Evolutionary conservation across 2,888 invertebrate species (phyloP).

Genomic region (Trachelus troglodyta): DNA sequence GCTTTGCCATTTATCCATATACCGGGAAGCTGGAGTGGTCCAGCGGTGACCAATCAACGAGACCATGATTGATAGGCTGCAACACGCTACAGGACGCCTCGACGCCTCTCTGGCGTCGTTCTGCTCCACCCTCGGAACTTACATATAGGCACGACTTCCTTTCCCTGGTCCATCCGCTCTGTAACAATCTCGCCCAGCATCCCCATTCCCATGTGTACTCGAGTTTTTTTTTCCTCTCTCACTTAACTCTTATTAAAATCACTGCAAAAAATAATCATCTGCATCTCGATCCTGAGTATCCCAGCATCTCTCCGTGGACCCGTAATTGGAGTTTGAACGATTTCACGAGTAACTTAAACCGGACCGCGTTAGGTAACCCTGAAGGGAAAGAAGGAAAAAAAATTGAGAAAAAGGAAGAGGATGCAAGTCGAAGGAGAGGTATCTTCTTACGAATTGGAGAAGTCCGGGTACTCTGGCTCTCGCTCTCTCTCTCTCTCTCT

Average conservation of each 20-base stretch:
- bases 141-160: not conserved
- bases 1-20: slow-evolving; percentile 6
- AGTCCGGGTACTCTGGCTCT: slow-evolving; percentile 15
- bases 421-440: slow-evolving; percentile 19
- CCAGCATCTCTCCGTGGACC: not conserved
- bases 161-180: not conserved
- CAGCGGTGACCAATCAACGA: slow-evolving; percentile 20
- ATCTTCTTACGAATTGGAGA: slow-evolving; percentile 41
- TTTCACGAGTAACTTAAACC: slow-evolving; percentile 3
- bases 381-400: not conserved
- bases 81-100: slow-evolving; percentile 19
- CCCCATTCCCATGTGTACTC: not conserved
- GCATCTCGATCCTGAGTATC: not conserved
- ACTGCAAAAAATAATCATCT: not conserved
- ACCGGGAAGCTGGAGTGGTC: slow-evolving; percentile 13
- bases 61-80: slow-evolving; percentile 21
- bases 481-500: not conserved
- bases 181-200: not conserved
- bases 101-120: slow-evolving; percentile 18
- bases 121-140: slow-evolving; percentile 19
- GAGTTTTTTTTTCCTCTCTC: not conserved
- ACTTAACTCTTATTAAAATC: not conserved
- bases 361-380: not conserved
- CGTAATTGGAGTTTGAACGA: slow-evolving; percentile 5
- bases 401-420: slow-evolving; percentile 18